Evolutionary conservation across 2,888 invertebrate species (phyloP), one percentile per base, ranked within the genome.

Genomic region (Monopis laevigella): DNA sequence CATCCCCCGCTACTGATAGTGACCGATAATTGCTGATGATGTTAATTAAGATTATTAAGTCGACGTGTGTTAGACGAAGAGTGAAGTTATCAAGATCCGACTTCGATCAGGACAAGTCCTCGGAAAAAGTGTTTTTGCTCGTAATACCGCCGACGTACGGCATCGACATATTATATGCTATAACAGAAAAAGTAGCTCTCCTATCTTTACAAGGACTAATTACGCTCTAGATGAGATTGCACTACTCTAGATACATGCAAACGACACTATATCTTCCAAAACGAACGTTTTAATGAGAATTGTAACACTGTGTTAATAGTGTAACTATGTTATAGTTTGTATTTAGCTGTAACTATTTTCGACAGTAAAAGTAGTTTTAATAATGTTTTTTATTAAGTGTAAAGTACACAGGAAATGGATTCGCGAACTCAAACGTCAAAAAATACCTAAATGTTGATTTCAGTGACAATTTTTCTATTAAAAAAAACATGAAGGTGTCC

Each of bases 71-170:
- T 16, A 53, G 51, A 53, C 49, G 52, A 53, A 52, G 50, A 56
- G 51, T 53, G 50, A 58, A 55, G 53, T 54, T 64, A 66, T 64
- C 65, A 55, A 62, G 62, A 66, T 64, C 56, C 51, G 51, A 58
- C 56, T 55, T 57, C 56, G 48, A 48, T 59, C 54, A 50, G 43
- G 47, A 51, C 52, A 53, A 36, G 50, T 50, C 48, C 46, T 43
- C 53, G 46, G 51, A 55, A 58, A 59, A 58, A 55, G 49, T 51
- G 55, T 54, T 55, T 36, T 43, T 42, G 32, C 18, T 39, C 4
- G 27, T 16, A 21, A 36, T 36, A 36, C 21, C 14, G 32, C 32
- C 32, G 32, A 32, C 32, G 17, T 7, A 10, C 14, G 14, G 32
- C 16, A 14, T 32, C 14, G 32, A 14, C 32, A 2, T 32, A 11